A percentile compares a stretch with the other conserved stretches of the same genome.
Conservation (phyloP, 2,113 vertebrate genomes). For the Agapornis roseicollis region DNA sequence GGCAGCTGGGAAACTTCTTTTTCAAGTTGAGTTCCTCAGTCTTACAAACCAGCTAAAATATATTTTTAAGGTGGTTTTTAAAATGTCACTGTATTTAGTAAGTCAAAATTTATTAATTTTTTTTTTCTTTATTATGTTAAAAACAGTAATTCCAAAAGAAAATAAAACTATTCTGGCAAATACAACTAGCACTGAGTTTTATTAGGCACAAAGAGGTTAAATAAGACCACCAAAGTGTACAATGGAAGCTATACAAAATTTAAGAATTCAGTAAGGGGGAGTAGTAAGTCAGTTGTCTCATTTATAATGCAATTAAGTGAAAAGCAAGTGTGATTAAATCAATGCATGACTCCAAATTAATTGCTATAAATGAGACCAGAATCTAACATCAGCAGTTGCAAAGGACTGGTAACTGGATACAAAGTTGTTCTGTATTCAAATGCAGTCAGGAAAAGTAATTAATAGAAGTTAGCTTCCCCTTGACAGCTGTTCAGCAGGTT, state of each 20-base stretch:
- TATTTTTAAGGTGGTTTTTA: accelerated
- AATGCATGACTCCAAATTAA: background rate
- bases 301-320: background rate
- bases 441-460: background rate
- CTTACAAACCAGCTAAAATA: background rate
- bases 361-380: background rate
- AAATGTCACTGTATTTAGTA: background rate
- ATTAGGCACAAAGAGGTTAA: background rate
- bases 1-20: background rate
- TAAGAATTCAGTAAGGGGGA: background rate
- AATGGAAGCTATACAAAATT: background rate
- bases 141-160: background rate
- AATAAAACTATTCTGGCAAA: background rate
- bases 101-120: background rate
- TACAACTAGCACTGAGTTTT: background rate
- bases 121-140: background rate
- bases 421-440: background rate
- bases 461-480: background rate
- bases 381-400: background rate
- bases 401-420: background rate
- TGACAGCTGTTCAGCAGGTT: background rate
- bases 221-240: background rate
- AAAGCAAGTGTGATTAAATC: background rate
- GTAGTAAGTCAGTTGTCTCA: background rate
- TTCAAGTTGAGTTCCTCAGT: background rate